phyloP scores from a whole-genome alignment of 2,797 vertebrate genomes.

The Chaenodraco wilsoni region DNA sequence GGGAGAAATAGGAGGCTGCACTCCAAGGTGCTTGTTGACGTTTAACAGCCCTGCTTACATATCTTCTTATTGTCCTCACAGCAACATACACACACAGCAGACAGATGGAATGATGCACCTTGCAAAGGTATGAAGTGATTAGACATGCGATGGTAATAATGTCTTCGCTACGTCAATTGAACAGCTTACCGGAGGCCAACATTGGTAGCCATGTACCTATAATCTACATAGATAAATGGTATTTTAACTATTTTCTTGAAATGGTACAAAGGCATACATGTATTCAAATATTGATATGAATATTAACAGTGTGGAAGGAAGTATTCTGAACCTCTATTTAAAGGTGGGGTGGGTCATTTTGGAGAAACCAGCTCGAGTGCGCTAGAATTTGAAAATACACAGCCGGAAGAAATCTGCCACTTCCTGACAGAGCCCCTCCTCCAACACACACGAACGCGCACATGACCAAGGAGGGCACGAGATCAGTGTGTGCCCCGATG shows the following conservation, averaged over 20 bases:
- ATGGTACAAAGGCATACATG: background rate
- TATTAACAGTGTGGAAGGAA: too few species aligned
- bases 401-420: too few species aligned
- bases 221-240: background rate
- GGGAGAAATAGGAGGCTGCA: conserved; percentile 33
- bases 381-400: too few species aligned
- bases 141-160: conserved; percentile 7
- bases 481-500: too few species aligned
- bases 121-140: conserved; percentile 17
- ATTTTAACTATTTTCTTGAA: background rate
- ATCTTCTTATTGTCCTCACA: conserved; percentile 22
- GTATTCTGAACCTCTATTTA: too few species aligned
- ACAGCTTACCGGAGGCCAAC: background rate
- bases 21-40: conserved; percentile 27
- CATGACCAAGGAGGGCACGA: too few species aligned
- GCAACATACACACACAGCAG: conserved; percentile 13
- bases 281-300: background rate
- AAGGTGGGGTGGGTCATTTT: too few species aligned
- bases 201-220: background rate
- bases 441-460: too few species aligned
- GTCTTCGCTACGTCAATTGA: background rate
- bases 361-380: too few species aligned
- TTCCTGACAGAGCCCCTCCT: too few species aligned
- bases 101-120: conserved; percentile 19
- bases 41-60: conserved; percentile 40